Conservation (phyloP, 2,888 invertebrate species). For the Athalia rosae region DNA sequence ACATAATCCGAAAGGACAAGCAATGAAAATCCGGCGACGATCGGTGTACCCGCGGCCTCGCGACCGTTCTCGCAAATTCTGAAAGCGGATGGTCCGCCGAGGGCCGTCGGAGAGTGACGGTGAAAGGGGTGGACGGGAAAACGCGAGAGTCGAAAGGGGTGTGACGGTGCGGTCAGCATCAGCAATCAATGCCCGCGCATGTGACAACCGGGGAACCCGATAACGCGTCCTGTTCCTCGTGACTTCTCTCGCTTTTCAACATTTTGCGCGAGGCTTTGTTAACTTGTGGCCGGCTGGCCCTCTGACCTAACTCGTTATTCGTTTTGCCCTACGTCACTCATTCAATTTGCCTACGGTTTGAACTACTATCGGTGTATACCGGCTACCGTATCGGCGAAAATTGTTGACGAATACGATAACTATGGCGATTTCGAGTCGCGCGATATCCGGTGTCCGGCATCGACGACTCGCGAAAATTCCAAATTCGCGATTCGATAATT, state of each 20-base stretch:
- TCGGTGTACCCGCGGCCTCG: constrained; percentile 11
- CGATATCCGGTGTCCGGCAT: too few relatives aligned
- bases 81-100: constrained; percentile 56
- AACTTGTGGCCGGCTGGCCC: constrained; percentile 30
- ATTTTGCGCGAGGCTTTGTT: constrained; percentile 44
- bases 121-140: constrained; percentile 40
- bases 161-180: constrained; percentile 66
- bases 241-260: constrained; percentile 45
- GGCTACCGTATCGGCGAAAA: constrained; percentile 8
- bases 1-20: constrained; percentile 15
- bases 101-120: constrained; percentile 56
- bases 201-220: constrained; percentile 62
- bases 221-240: constrained; percentile 54
- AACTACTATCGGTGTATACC: constrained; percentile 2
- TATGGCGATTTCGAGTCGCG: neutral
- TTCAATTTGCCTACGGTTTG: constrained; percentile 24
- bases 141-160: constrained; percentile 54
- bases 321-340: constrained; percentile 31
- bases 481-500: neutral
- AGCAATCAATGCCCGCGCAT: constrained; percentile 65
- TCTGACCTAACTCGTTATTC: constrained; percentile 38
- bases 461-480: neutral
- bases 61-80: constrained; percentile 15
- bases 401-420: constrained; percentile 28
- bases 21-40: constrained; percentile 33